These are phyloP conservation scores for Dinocampus coccinellae DNA, from an alignment of 2,888 invertebrate species.

Conservation along the genomic window DNA sequence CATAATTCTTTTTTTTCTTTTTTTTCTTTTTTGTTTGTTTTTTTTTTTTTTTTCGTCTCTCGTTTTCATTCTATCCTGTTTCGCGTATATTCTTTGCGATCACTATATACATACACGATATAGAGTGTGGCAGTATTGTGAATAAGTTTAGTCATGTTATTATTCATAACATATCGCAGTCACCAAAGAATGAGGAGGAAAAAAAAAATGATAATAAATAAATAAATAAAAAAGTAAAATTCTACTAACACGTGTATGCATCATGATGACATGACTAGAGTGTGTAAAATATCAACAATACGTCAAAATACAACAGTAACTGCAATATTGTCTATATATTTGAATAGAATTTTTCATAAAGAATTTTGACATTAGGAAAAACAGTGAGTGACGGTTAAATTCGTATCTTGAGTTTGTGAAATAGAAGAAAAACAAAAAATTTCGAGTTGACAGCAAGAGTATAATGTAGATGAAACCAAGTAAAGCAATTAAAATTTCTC, in stretches of 20 bases:
- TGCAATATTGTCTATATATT: too few relatives aligned
- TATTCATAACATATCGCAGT: not conserved
- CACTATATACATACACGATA: not conserved
- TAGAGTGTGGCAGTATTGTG: not conserved
- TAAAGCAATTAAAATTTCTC: too few relatives aligned
- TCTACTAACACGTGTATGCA: conserved; percentile 2
- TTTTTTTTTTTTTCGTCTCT: not conserved
- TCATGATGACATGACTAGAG: not conserved
- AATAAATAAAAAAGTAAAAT: too few relatives aligned
- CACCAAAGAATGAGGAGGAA: too few relatives aligned
- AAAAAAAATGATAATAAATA: too few relatives aligned
- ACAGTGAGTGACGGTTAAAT: not conserved
- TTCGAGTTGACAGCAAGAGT: conserved; percentile 1
- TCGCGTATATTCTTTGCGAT: conserved; percentile 9
- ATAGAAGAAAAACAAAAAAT: not conserved
- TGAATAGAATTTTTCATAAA: too few relatives aligned
- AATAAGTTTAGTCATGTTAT: not conserved
- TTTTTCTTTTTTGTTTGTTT: conserved; percentile 7
- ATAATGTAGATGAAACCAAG: conserved; percentile 20
- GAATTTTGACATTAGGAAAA: too few relatives aligned
- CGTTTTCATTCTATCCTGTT: conserved; percentile 8
- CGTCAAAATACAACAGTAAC: too few relatives aligned
- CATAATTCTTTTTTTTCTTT: conserved; percentile 41
- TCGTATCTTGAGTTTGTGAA: not conserved
- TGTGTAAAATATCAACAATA: not conserved